Conservation (phyloP, 2,113 vertebrate species). For the Nanorana parkeri region DNA sequence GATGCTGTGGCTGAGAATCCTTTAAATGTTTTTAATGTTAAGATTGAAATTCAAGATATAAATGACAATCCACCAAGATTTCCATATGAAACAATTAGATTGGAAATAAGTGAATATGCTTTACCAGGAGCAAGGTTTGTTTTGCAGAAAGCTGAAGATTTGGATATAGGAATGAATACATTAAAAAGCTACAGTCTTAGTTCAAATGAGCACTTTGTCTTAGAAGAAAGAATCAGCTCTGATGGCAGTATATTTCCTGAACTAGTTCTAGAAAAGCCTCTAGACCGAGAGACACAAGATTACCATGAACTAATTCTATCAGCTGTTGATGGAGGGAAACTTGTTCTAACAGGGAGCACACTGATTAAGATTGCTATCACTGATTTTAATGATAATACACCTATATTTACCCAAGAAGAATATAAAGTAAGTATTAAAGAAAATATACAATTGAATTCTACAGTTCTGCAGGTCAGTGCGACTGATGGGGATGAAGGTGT, state of each 20-base stretch:
- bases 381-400: slow-evolving; percentile 67
- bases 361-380: slow-evolving; percentile 65
- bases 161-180: slow-evolving; percentile 65
- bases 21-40: slow-evolving; percentile 68
- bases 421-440: slow-evolving; percentile 66
- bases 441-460: slow-evolving; percentile 63
- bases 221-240: slow-evolving; percentile 63
- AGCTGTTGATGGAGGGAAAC: slow-evolving; percentile 68
- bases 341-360: slow-evolving; percentile 65
- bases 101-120: slow-evolving; percentile 55
- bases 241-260: slow-evolving; percentile 67
- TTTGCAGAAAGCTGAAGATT: slow-evolving; percentile 66
- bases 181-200: slow-evolving; percentile 64
- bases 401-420: slow-evolving; percentile 67
- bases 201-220: slow-evolving; percentile 62
- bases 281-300: slow-evolving; percentile 68
- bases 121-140: slow-evolving; percentile 62
- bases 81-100: background rate
- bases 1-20: slow-evolving; percentile 75
- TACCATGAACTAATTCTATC: slow-evolving; percentile 63
- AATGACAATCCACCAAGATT: slow-evolving; percentile 61
- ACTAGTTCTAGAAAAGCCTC: slow-evolving; percentile 67
- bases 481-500: slow-evolving; percentile 70
- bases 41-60: slow-evolving; percentile 59
- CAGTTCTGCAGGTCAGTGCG: slow-evolving; percentile 65